Base-by-base conservation (phyloP, 35 echinoderm and acorn worm species). In the Patiria miniata region DNA sequence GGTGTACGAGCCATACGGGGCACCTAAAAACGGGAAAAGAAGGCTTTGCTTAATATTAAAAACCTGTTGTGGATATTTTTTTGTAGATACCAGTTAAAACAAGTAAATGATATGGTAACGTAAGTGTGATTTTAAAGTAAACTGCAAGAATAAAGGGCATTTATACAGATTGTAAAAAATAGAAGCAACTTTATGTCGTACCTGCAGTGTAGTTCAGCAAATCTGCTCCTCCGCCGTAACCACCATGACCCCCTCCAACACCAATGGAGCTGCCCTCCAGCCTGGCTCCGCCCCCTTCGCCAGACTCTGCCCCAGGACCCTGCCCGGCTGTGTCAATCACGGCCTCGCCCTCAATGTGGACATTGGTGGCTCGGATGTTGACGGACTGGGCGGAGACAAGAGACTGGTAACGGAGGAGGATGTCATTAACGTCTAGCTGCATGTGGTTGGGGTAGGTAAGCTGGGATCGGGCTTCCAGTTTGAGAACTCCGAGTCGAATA, bases 141-240 rank as follows among this genome's bases (percentile, higher is more conserved):
- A n/a, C n/a, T n/a, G n/a, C n/a, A n/a, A n/a, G n/a, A n/a, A 47
- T 4, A 47, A 4, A 47, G 42, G 42, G 42, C 42, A 4, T 47
- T 47, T 47, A 47, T 47, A 12, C 12, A 47, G 42, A 47, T 47
- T 47, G 42, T 12, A 4, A 47, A 47, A 47, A 47, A 12, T 47
- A 15, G 56, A 22, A 15, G 56, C 14, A 59, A 59, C 56, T 47
- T 4, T 47, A 12, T 47, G 42, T 12, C 12, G 42, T 47, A 96
- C 94, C 94, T 80, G 77, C 77, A 2, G 60, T 89, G 37, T 79
- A 92, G 38, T 92, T 80, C 34, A 89, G 22, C 0, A 78, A 10
- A 73, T 96, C 83, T 37, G 94, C 56, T 47, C 94, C 86, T 81
- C 94, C 94, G 18, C 94, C 94, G 78, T 69, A 96, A 19, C 94